Evolutionary conservation across 2,888 invertebrate genomes (phyloP).

Genomic region (Suillia variegata): DNA sequence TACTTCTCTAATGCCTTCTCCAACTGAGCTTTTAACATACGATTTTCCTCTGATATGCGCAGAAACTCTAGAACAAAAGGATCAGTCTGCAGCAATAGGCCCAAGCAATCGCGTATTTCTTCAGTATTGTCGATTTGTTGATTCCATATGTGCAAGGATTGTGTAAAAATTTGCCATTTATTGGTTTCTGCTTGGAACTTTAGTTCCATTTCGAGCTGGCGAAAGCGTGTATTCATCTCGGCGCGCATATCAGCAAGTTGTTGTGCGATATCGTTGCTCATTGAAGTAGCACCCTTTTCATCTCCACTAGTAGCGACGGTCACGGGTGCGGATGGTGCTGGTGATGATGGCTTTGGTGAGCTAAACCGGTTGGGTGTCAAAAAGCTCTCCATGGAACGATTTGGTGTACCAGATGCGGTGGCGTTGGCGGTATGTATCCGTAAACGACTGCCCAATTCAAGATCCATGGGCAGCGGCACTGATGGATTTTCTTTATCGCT

Average conservation of each 20-base stretch:
- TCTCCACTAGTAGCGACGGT: slow-evolving; percentile 28
- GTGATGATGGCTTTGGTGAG: neutral
- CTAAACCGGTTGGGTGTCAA: neutral
- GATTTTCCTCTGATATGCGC: slow-evolving; percentile 51
- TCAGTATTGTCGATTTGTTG: slow-evolving; percentile 40
- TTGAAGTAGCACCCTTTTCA: slow-evolving; percentile 16
- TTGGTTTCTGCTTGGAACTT: slow-evolving; percentile 45
- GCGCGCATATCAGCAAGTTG: slow-evolving; percentile 40
- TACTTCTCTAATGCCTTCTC: slow-evolving; percentile 27
- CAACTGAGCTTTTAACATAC: slow-evolving; percentile 42
- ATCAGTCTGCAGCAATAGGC: slow-evolving; percentile 48
- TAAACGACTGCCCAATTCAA: slow-evolving; percentile 38
- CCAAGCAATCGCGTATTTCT: slow-evolving; percentile 45
- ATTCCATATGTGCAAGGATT: slow-evolving; percentile 45
- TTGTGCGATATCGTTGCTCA: slow-evolving; percentile 30
- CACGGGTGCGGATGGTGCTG: slow-evolving; percentile 16
- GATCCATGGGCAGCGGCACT: slow-evolving; percentile 24
- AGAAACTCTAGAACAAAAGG: slow-evolving; percentile 51
- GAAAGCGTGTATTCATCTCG: slow-evolving; percentile 46
- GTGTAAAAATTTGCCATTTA: slow-evolving; percentile 45
- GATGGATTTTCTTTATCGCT: slow-evolving; percentile 52
- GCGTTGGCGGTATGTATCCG: slow-evolving; percentile 43
- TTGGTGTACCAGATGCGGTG: slow-evolving; percentile 55
- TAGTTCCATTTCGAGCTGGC: slow-evolving; percentile 46
- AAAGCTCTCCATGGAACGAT: slow-evolving; percentile 29